These are phyloP conservation scores for Pogonognathellus flavescens DNA, from an alignment of 1,140 invertebrate genomes.

Conservation along the genomic window DNA sequence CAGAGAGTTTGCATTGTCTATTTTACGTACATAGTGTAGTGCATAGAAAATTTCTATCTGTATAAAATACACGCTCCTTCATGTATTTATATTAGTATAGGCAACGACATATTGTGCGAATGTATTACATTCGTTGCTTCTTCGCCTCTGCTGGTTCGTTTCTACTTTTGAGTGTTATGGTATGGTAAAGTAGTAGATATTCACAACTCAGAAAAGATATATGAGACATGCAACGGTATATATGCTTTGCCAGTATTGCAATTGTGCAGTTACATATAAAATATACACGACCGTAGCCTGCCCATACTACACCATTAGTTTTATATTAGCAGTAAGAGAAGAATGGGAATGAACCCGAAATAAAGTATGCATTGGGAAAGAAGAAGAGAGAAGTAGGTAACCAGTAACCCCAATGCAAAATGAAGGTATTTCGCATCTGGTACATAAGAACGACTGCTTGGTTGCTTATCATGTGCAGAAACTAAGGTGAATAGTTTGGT, in stretches of 20 bases:
- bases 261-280: not conserved
- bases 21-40: no score
- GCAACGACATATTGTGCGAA: no score
- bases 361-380: not conserved
- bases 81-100: no score
- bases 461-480: not conserved
- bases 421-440: slow-evolving; percentile 5
- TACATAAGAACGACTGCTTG: not conserved
- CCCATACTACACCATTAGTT: no score
- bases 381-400: not conserved
- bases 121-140: not conserved
- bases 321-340: no score
- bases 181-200: slow-evolving; percentile 15
- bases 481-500: slow-evolving; percentile 3
- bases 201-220: slow-evolving; percentile 32
- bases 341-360: no score
- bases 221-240: slow-evolving; percentile 42
- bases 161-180: not conserved
- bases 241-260: not conserved
- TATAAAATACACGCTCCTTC: no score
- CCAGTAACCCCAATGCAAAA: not conserved
- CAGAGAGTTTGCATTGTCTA: no score
- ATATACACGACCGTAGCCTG: no score
- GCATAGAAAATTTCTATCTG: no score
- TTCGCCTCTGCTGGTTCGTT: not conserved